A percentile compares a stretch with the other conserved stretches of the same genome.
Evolutionary conservation across 1,140 invertebrate genomes (phyloP).

Genomic region (Brachionus koreanus): DNA sequence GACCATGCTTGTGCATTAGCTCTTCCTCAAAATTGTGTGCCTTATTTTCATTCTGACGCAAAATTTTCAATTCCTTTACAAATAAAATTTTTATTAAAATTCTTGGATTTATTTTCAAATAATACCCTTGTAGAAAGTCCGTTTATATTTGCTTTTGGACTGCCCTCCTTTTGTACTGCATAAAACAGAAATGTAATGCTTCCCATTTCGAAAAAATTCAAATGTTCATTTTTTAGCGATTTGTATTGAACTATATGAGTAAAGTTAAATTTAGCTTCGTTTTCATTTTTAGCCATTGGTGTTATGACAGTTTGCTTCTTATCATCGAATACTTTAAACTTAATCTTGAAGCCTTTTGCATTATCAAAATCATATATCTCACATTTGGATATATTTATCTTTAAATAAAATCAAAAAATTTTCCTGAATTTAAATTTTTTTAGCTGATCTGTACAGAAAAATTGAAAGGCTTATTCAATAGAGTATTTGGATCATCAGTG

Average conservation of each 20-base stretch:
- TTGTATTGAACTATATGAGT: conserved; percentile 47
- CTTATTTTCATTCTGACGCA: conserved; percentile 54
- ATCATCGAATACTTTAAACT: conserved; percentile 51
- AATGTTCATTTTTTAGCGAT: conserved; percentile 51
- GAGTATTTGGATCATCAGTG: conserved; percentile 55
- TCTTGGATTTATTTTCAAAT: conserved; percentile 45
- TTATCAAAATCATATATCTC: conserved; percentile 44
- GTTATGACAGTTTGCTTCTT: conserved; percentile 51
- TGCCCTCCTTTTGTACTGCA: conserved; percentile 54
- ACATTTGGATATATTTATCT: conserved; percentile 25
- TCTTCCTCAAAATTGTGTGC: conserved; percentile 48
- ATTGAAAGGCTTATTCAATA: conserved; percentile 54
- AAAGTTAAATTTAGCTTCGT: conserved; percentile 51
- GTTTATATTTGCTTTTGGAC: conserved; percentile 51
- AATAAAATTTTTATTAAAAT: neutral
- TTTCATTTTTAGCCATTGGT: conserved; percentile 50
- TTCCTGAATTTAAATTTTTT: neutral
- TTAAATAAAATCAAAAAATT: too few relatives aligned
- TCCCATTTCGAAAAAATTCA: conserved; percentile 55
- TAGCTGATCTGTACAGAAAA: conserved; percentile 52
- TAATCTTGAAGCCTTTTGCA: conserved; percentile 53
- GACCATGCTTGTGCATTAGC: conserved; percentile 48
- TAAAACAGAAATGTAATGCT: conserved; percentile 56
- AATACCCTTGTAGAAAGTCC: conserved; percentile 53
- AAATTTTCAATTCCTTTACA: neutral